Evolutionary conservation across 2,888 invertebrate genomes (phyloP).

Genomic region (Pseudococcus viburni): DNA sequence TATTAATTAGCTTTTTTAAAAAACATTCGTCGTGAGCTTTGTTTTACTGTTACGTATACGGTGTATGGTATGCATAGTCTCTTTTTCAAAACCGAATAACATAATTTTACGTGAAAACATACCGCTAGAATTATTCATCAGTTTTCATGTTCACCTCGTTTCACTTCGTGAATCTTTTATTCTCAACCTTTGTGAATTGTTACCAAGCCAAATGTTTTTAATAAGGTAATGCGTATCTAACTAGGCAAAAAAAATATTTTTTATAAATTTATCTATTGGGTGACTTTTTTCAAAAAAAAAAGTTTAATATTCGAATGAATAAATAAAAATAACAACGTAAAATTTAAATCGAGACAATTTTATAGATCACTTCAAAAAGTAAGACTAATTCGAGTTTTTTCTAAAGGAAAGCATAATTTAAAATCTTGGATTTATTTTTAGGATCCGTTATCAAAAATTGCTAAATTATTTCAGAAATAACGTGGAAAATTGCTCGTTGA

Average conservation of each 20-base stretch:
- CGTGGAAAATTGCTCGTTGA: too few relatives aligned
- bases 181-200: constrained; percentile 25
- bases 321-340: too few relatives aligned
- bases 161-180: constrained; percentile 32
- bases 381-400: too few relatives aligned
- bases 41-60: background rate
- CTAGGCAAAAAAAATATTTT: background rate
- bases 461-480: too few relatives aligned
- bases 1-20: constrained; percentile 31
- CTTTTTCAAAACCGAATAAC: constrained; percentile 12
- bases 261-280: background rate
- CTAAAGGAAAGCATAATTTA: too few relatives aligned
- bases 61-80: background rate
- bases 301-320: too few relatives aligned
- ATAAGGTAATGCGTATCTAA: constrained; percentile 15
- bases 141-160: constrained; percentile 31
- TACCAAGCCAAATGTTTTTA: constrained; percentile 15
- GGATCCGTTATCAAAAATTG: too few relatives aligned
- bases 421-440: too few relatives aligned
- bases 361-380: too few relatives aligned
- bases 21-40: constrained; percentile 21
- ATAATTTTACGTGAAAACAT: constrained; percentile 31
- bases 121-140: constrained; percentile 31
- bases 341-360: too few relatives aligned
- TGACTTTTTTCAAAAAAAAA: background rate